phyloP scores from a whole-genome alignment of 2,113 vertebrate genomes.

The Malaclemys terrapin region DNA sequence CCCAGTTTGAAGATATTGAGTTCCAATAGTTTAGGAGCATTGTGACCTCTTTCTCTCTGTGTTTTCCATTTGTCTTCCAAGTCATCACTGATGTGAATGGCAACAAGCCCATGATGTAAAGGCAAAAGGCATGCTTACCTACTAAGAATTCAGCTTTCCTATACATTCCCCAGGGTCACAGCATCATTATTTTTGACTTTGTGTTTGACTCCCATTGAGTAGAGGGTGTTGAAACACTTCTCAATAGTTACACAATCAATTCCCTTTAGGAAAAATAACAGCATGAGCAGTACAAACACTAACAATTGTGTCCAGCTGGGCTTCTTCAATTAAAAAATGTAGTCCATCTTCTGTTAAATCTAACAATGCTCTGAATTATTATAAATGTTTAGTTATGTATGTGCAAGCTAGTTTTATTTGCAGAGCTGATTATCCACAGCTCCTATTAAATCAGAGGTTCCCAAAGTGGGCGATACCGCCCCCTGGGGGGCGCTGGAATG shows the following conservation, averaged over 20 bases:
- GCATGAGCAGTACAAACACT: neutral
- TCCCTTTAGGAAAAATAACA: neutral
- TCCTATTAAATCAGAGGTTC: neutral
- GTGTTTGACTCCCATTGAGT: neutral
- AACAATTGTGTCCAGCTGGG: neutral
- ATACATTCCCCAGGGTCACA: neutral
- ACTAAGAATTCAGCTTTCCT: neutral
- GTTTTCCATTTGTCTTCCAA: neutral
- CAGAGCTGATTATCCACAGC: neutral
- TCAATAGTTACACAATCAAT: neutral
- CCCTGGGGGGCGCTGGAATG: no score
- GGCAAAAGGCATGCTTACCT: neutral
- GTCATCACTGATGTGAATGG: fast-evolving
- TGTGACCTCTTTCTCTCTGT: neutral
- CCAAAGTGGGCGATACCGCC: no score
- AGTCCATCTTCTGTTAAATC: neutral
- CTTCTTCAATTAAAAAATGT: neutral
- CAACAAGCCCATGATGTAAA: neutral
- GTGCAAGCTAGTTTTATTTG: neutral
- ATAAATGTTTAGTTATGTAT: neutral
- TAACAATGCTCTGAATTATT: neutral
- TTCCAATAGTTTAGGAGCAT: neutral
- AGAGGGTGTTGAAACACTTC: neutral
- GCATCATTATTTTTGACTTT: neutral
- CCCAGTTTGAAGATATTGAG: neutral